Percentiles rank a stretch among this genome's conserved stretches.
Evolutionary conservation across 2,113 vertebrate genomes (phyloP).

Genomic region (Morone chrysops): DNA sequence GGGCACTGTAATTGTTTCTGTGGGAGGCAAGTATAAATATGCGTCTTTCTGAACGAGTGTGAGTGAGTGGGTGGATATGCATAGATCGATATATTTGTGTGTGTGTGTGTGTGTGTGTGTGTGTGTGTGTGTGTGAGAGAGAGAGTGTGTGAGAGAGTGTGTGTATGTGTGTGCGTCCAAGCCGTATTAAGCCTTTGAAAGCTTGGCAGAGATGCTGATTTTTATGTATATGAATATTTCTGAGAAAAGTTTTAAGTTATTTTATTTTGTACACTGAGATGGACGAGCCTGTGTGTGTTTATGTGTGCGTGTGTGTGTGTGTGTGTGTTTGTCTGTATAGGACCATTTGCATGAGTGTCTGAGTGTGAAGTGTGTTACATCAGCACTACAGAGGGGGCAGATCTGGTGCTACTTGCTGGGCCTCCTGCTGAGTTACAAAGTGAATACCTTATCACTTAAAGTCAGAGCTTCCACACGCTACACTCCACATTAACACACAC

Average conservation of each 20-base stretch:
- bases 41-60: conserved; percentile 7
- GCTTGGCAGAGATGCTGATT: conserved; percentile 16
- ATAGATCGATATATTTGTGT: not conserved
- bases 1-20: conserved; percentile 31
- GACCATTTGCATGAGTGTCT: conserved; percentile 33
- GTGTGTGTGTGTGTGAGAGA: not conserved
- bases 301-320: conserved; percentile 3
- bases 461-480: conserved; percentile 70
- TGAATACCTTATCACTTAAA: conserved; percentile 82
- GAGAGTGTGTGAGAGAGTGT: not conserved
- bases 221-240: conserved; percentile 44
- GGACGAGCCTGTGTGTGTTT: not conserved
- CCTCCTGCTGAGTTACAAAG: conserved; percentile 80
- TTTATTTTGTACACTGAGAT: conserved; percentile 38
- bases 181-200: conserved; percentile 24
- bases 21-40: conserved; percentile 16
- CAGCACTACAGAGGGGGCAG: conserved; percentile 61
- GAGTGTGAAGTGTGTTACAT: conserved; percentile 48
- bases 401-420: conserved; percentile 64
- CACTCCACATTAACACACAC: conserved; percentile 55
- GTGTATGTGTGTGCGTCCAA: not conserved
- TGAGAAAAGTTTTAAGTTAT: conserved; percentile 39
- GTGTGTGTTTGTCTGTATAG: not conserved
- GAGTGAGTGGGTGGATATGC: not conserved
- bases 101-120: not conserved